Evolutionary conservation across 2,797 vertebrate genomes (phyloP).

Genomic region (Gadopsis bispinosus): DNA sequence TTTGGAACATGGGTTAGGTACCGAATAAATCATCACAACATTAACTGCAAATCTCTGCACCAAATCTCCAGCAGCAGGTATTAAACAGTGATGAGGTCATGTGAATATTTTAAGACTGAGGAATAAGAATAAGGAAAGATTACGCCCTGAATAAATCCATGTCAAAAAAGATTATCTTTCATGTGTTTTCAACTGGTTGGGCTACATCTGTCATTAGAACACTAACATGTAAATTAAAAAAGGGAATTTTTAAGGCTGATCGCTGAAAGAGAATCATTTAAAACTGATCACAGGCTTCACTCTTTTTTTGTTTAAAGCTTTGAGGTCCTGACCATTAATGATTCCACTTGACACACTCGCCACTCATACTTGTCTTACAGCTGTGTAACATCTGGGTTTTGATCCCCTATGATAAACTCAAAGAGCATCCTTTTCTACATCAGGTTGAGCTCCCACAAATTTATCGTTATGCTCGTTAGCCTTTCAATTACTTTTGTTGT

Average conservation of each 20-base stretch:
- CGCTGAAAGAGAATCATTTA: conserved; percentile 37
- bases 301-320: neutral
- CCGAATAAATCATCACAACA: neutral
- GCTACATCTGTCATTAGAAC: conserved; percentile 11
- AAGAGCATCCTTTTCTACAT: conserved; percentile 4
- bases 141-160: neutral
- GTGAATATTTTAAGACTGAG: conserved; percentile 46
- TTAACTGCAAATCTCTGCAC: neutral
- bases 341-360: conserved; percentile 40
- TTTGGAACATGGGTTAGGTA: neutral
- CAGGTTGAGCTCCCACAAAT: neutral
- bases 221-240: conserved; percentile 1
- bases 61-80: neutral
- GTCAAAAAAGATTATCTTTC: conserved; percentile 23
- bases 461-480: conserved; percentile 3
- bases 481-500: conserved; percentile 24
- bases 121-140: conserved; percentile 11
- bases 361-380: neutral
- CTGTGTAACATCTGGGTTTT: neutral
- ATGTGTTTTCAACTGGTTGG: conserved; percentile 16
- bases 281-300: conserved; percentile 33
- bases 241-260: conserved; percentile 25
- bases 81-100: conserved; percentile 24
- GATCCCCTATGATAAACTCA: neutral
- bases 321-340: conserved; percentile 21